These are phyloP conservation scores for Rhinichthys klamathensis DNA, from an alignment of 2,113 vertebrate species.

Conservation along the genomic window DNA sequence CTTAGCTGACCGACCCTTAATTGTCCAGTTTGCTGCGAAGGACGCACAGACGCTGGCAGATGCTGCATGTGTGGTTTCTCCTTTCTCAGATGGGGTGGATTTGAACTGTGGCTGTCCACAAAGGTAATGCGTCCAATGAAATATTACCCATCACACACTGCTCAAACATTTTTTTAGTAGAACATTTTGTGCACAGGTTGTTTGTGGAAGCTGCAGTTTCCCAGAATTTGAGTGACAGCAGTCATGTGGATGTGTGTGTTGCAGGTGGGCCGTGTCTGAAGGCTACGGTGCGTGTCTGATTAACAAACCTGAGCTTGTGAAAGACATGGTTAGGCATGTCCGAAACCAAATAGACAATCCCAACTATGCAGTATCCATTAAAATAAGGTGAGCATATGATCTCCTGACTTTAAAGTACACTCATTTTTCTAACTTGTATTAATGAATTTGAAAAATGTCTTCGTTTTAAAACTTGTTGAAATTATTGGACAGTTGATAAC, in stretches of 20 bases:
- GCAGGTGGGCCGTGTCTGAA: constrained; percentile 93
- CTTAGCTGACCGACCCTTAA: constrained; percentile 89
- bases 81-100: constrained; percentile 93
- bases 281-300: constrained; percentile 96
- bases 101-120: constrained; percentile 98
- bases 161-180: background rate
- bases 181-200: background rate
- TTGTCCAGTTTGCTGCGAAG: constrained; percentile 95
- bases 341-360: constrained; percentile 86
- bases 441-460: background rate
- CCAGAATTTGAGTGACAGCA: no score
- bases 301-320: constrained; percentile 91
- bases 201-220: background rate
- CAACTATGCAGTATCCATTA: constrained; percentile 89
- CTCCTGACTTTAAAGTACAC: background rate
- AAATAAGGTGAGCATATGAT: constrained; percentile 84
- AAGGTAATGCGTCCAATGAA: constrained; percentile 80
- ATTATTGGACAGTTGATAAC: background rate
- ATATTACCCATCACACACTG: no score
- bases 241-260: constrained; percentile 35
- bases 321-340: constrained; percentile 92
- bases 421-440: no score
- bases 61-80: constrained; percentile 84
- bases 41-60: constrained; percentile 90
- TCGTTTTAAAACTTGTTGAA: background rate